Conservation (phyloP, 2,113 vertebrate species). For the Hemiprocne comata region DNA sequence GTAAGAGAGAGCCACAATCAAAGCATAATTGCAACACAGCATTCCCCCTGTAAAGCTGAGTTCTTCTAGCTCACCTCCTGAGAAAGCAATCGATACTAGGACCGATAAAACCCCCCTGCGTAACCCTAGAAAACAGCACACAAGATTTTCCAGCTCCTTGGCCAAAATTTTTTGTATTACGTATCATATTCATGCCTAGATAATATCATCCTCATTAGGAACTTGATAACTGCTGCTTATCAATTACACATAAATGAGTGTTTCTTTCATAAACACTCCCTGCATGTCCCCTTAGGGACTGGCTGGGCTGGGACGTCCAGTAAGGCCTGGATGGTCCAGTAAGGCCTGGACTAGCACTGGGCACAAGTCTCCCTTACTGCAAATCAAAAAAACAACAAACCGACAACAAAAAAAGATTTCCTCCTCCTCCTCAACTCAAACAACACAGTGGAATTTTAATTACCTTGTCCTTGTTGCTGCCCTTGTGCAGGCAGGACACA, state of each 20-base stretch:
- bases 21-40: constrained; percentile 20
- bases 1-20: constrained; percentile 26
- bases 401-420: background rate
- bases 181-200: constrained; percentile 45
- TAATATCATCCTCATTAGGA: constrained; percentile 55
- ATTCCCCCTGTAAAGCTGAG: background rate
- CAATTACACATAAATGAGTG: constrained; percentile 13
- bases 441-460: constrained; percentile 66
- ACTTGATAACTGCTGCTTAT: constrained; percentile 65
- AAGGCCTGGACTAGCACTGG: background rate
- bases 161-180: constrained; percentile 47
- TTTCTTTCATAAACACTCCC: background rate
- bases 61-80: constrained; percentile 43
- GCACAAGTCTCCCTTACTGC: background rate
- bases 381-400: background rate
- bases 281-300: background rate
- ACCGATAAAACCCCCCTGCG: background rate
- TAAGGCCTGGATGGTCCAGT: background rate
- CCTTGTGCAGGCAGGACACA: constrained; percentile 84
- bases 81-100: constrained; percentile 24
- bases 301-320: background rate
- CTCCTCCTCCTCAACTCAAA: constrained; percentile 60
- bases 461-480: constrained; percentile 85
- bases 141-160: constrained; percentile 30
- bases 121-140: background rate